Base-by-base conservation (phyloP, 2,113 vertebrate genomes). In the Onychorhynchus coronatus region DNA sequence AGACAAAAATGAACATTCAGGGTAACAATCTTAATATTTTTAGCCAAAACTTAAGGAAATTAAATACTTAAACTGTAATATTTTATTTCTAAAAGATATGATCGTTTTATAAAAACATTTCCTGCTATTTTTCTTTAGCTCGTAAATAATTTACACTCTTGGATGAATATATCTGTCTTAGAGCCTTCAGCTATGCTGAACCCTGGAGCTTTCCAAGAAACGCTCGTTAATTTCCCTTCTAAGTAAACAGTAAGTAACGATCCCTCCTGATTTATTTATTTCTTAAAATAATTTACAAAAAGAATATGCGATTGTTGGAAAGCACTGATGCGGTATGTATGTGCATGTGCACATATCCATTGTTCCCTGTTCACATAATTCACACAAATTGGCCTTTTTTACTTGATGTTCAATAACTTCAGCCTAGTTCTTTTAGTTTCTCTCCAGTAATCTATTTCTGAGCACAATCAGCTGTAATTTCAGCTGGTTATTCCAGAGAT, bases 181-280 rank as follows among this genome's bases (percentile, higher is more conserved):
- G 80, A 91, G 85, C 65, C 82, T 83, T 97, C 82, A 96, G 89
- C 94, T 93, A 88, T 95, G 74, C 75, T 94, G 75, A 95, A 83
- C 67, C 33, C 27, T 80, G 79, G 14, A 90, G 90, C 93, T 95
- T 97, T 95, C 91, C 95, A 97, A 91, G 95, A 95, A 96, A 96
- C 0, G 4, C 81, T 96, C 47, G 0, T 96, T 96, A 96, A 96
- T 96, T 97, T 94, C 89, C 81, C 80, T 63, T 97, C 93, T 96
- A 91, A 95, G 90, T 94, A 96, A 96, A 96, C 89, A 93, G 90
- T 91, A 96, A 96, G 85, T 79, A 96, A 94, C 89, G 58, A 96
- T 94, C 81, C 62, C 55, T 85, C 41, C 81, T 94, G 95, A 96
- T 93, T 92, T 91, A 96, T 95, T 96, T 85, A 84, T 95, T 91